Evolutionary conservation across 2,113 vertebrate species (phyloP).

Genomic region (Cairina moschata): DNA sequence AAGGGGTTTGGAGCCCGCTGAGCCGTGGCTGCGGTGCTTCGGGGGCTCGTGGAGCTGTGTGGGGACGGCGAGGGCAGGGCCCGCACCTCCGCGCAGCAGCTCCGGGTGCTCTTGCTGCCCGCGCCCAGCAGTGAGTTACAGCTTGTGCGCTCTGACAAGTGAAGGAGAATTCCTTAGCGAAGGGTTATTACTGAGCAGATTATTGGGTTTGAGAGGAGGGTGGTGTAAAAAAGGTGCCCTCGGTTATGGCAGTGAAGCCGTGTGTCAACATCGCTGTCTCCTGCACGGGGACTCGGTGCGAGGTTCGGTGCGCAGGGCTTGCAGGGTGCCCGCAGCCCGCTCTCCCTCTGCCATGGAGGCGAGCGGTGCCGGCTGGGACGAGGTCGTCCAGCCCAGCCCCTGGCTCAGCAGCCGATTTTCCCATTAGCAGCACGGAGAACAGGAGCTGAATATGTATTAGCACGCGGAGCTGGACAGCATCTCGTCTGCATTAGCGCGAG

Average conservation of each 20-base stretch:
- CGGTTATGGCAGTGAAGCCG: not conserved
- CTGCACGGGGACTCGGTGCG: not conserved
- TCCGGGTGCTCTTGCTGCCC: not conserved
- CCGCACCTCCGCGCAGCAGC: not conserved
- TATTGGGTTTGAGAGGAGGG: not conserved
- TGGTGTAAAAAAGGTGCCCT: not conserved
- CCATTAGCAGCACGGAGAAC: not conserved
- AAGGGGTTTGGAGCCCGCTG: not conserved
- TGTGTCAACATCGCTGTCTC: not conserved
- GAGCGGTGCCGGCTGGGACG: not conserved
- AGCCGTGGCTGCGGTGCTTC: accelerated
- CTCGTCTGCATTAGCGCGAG: not conserved
- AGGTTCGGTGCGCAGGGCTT: not conserved
- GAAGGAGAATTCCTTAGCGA: not conserved
- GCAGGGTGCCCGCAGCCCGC: not conserved
- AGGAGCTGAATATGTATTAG: not conserved
- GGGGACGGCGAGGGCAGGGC: not conserved
- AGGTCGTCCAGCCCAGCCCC: not conserved
- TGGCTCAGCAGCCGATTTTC: not conserved
- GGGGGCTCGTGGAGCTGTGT: not conserved
- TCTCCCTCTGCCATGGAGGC: not conserved
- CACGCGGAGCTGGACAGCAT: not conserved
- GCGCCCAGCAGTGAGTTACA: not conserved
- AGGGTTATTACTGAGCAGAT: not conserved
- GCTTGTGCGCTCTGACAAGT: accelerated